Evolutionary conservation across 2,113 vertebrate genomes (phyloP).

Genomic region (Saguinus midas): DNA sequence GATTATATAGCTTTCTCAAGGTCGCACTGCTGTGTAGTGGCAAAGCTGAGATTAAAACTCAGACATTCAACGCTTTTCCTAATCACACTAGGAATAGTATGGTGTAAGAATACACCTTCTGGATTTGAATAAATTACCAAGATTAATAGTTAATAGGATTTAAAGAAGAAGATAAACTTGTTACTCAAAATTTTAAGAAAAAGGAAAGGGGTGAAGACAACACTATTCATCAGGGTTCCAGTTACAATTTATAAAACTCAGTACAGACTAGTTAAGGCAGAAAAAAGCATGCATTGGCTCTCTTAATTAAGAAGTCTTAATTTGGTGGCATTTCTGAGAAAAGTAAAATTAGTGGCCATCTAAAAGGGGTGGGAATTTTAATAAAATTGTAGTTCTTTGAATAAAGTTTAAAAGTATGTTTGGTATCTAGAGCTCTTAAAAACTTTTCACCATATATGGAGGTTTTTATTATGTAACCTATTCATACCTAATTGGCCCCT

Average conservation of each 20-base stretch:
- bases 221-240: background rate
- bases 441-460: background rate
- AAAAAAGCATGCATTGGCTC: background rate
- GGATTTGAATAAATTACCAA: constrained; percentile 18
- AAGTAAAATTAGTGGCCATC: constrained; percentile 2
- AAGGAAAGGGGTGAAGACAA: background rate
- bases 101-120: background rate
- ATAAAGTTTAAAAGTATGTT: background rate
- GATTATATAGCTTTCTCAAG: background rate
- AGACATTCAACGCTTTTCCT: background rate
- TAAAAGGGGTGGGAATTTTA: background rate
- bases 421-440: background rate
- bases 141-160: background rate
- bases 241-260: background rate
- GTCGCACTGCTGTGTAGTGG: background rate
- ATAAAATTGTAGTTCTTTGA: background rate
- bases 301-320: too few relatives aligned
- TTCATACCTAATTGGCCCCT: background rate
- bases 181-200: background rate
- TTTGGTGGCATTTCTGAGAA: background rate
- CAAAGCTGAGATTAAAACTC: background rate
- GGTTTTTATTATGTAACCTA: background rate
- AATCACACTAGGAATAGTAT: background rate
- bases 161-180: background rate
- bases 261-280: background rate